Base-by-base conservation (phyloP, 2,888 invertebrate species). In the Notodonta ziczac region DNA sequence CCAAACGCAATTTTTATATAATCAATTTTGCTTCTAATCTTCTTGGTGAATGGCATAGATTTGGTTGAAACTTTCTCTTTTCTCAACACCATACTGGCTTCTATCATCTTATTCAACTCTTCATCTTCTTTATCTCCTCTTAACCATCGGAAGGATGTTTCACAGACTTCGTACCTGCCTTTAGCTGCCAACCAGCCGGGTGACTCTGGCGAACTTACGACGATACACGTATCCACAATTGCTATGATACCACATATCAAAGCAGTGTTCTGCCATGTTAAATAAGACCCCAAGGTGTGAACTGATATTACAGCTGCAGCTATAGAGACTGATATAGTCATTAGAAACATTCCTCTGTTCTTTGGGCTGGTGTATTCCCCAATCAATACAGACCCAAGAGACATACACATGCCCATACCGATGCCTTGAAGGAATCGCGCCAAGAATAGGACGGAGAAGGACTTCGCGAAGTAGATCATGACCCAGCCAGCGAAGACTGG, bases 101-200 rank as follows among this genome's bases (percentile, higher is more conserved):
- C 84, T 0, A 87, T 85, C 72, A 88, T 84, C 60, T 73, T 80
- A 14, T 78, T 74, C 8, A 88, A 66, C 53, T 75, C 90, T 0
- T 93, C 94, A 32, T 89, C 85, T 63, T 87, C 86, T 0, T 75
- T 78, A 10, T 88, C 78, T 12, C 95, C 95, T 70, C 96, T 87
- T 50, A 95, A 88, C 91, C 94, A 95, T 57, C 91, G 84, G 40
- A 95, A 94, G 0, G 95, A 91, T 44, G 84, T 79, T 65, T 91
- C 90, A 0, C 96, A 95, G 52, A 95, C 94, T 0, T 91, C 90
- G 2, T 91, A 85, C 39, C 89, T 88, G 0, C 94, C 94, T 67
- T 94, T 94, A 40, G 94, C 91, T 0, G 95, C 90, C 46, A 96
- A 77, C 95, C 96, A 96, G 63, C 93, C 93, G 0, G 96, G 96